Conservation (phyloP, 2,888 invertebrate species). For the Eupelmus urozonus region DNA sequence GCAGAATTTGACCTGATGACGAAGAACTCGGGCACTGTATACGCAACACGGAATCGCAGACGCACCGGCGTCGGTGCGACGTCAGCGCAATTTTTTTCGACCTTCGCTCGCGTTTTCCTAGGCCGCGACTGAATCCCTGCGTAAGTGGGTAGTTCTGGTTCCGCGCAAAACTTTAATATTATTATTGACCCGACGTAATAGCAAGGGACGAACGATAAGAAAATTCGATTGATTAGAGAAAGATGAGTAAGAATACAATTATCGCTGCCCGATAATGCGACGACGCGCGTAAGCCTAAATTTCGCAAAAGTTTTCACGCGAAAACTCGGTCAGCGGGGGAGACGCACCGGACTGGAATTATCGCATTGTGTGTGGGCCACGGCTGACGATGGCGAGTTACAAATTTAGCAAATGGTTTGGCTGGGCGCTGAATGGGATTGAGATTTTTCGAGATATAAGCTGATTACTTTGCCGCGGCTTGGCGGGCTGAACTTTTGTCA, state of each 20-base stretch:
- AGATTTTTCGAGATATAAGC: neutral
- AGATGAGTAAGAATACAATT: neutral
- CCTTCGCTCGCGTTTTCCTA: conserved; percentile 7
- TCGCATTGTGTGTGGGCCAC: neutral
- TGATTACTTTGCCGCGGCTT: too few relatives aligned
- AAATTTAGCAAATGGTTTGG: conserved; percentile 14
- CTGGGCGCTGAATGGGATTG: neutral
- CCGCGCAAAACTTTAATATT: neutral
- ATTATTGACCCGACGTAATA: neutral
- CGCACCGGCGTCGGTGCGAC: neutral
- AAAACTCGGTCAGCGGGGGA: conserved; percentile 19
- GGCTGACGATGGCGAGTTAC: neutral
- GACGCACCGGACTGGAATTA: too few relatives aligned
- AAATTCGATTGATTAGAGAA: neutral
- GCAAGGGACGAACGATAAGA: neutral
- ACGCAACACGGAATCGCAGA: neutral
- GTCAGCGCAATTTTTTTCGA: conserved; percentile 6
- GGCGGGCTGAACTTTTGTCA: too few relatives aligned
- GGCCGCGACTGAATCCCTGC: conserved; percentile 2
- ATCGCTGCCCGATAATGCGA: neutral
- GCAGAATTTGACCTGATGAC: too few relatives aligned
- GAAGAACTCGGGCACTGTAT: too few relatives aligned
- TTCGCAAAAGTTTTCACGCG: neutral
- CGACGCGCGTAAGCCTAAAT: neutral
- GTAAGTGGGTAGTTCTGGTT: neutral